These are phyloP conservation scores for Phaethon lepturus DNA, from an alignment of 2,113 vertebrate species.

Conservation along the genomic window DNA sequence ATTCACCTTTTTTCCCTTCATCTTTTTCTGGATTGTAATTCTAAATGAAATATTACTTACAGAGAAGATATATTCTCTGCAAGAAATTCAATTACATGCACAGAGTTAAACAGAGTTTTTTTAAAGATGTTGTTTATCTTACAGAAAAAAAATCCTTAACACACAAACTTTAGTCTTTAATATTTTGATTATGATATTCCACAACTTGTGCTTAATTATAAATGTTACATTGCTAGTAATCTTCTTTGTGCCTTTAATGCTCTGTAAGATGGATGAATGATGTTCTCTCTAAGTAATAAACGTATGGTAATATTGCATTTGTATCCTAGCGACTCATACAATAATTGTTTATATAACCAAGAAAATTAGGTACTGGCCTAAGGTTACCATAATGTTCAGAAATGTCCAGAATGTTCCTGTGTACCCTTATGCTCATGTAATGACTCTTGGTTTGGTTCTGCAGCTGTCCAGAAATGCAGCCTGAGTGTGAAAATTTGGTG, in stretches of 20 bases:
- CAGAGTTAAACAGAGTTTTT: neutral
- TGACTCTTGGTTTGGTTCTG: neutral
- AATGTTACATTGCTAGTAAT: neutral
- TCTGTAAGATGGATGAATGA: neutral
- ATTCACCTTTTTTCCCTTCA: neutral
- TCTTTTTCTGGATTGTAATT: neutral
- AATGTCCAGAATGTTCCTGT: neutral
- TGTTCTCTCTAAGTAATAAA: neutral
- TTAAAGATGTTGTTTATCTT: neutral
- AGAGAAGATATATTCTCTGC: neutral
- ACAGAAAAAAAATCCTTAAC: neutral
- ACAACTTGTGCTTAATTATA: neutral
- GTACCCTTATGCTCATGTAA: neutral
- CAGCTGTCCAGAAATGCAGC: neutral
- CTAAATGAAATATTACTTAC: neutral
- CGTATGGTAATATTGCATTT: neutral
- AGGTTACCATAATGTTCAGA: neutral
- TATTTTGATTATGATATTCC: neutral
- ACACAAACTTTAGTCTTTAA: neutral
- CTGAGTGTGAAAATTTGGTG: neutral
- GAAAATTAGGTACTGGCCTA: neutral
- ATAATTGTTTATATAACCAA: neutral
- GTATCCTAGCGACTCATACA: neutral
- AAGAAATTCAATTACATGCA: neutral
- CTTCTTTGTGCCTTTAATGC: neutral